Base-by-base conservation (phyloP, 2,797 vertebrate genomes). In the Poeciliopsis gracilis region DNA sequence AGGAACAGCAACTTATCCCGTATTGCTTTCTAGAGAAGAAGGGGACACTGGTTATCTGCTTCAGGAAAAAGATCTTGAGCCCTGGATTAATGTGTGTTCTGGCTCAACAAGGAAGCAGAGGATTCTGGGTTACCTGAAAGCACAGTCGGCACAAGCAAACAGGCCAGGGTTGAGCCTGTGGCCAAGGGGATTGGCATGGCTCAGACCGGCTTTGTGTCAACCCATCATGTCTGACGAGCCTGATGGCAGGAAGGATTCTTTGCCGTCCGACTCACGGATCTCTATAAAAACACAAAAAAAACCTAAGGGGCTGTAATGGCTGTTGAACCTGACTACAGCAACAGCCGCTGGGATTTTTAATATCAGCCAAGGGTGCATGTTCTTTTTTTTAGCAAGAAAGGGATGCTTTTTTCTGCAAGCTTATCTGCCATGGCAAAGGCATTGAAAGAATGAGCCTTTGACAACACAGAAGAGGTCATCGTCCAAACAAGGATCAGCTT, bases 401-500 rank as follows among this genome's bases (percentile, higher is more conserved):
- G 91, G 90, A 93, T 90, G 95, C 94, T 96, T 94, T 89, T 89
- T 93, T 90, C 45, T 88, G 80, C 82, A 93, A 96, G 95, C 95
- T 97, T 97, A 96, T 95, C 93, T 95, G 94, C 95, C 95, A 95
- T 96, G 96, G 96, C 96, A 95, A 97, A 95, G 95, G 94, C 90
- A 95, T 93, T 96, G 95, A 96, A 95, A 96, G 96, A 95, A 97
- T 98, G 97, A 96, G 95, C 95, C 95, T 77, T 96, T 96, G 96
- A 96, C 93, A 85, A 95, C 95, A 95, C 94, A 93, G 94, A 95
- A 95, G 95, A 97, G 96, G 95, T 96, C 95, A 94, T 89, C 93
- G 84, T 86, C 92, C 94, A 93, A 91, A 90, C 93, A 95, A 96
- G 95, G 95, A 97, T 95, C 94, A 93, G 95, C 95, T 95, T 93